Evolutionary conservation across 2,113 vertebrate species (phyloP).

Genomic region (Catagonus wagneri): DNA sequence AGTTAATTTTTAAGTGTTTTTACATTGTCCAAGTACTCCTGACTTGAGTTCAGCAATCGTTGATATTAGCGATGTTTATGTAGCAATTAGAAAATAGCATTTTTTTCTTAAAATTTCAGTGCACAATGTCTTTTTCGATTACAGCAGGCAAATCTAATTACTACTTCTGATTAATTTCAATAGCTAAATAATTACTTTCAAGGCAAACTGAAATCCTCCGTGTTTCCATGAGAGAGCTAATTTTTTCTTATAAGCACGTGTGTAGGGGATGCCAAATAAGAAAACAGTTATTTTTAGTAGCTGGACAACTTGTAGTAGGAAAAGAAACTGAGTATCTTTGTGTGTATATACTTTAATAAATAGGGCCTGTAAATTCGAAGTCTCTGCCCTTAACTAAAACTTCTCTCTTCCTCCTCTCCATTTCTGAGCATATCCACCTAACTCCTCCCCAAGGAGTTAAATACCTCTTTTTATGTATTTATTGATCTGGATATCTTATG

Average conservation of each 20-base stretch:
- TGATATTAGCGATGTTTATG: constrained; percentile 51
- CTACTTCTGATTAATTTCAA: constrained; percentile 77
- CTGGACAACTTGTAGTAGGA: background rate
- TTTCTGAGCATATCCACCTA: background rate
- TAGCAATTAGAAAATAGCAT: constrained; percentile 42
- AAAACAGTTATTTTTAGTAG: background rate
- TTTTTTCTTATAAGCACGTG: background rate
- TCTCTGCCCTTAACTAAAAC: background rate
- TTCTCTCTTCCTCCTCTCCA: background rate
- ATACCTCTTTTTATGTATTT: background rate
- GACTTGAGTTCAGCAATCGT: constrained; percentile 36
- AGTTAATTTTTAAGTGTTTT: constrained; percentile 69
- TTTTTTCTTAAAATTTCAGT: constrained; percentile 63
- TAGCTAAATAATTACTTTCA: constrained; percentile 75
- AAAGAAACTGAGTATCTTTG: constrained; percentile 10
- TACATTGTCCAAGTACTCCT: constrained; percentile 50
- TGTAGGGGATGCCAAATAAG: background rate
- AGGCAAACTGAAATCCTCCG: constrained; percentile 41
- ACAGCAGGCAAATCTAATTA: constrained; percentile 78
- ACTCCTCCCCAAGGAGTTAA: background rate
- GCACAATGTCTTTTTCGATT: constrained; percentile 59
- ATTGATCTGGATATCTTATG: background rate
- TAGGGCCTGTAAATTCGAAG: background rate
- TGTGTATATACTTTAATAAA: background rate
- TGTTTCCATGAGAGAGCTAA: constrained; percentile 12